Base-by-base conservation (phyloP, 1,140 invertebrate genomes). In the Leptinotarsa texana region DNA sequence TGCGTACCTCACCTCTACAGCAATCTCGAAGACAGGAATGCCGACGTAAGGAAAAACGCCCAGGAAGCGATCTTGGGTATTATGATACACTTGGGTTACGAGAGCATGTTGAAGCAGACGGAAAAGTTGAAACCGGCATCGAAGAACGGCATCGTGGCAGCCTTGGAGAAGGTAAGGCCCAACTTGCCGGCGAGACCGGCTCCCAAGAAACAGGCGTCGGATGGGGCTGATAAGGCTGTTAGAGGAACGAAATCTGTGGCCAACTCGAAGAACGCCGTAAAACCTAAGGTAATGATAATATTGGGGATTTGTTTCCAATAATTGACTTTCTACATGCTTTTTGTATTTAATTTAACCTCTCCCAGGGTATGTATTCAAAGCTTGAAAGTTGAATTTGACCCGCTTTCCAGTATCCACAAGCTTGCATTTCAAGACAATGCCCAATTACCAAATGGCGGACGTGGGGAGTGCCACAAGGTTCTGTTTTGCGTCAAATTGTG, bases 1-100 rank as follows among this genome's bases (percentile, higher is more conserved):
- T 96, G 95, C 85, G 86, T 98, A 66, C 93, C 94, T 1, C 86
- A 90, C 79, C 85, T 98, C n/a, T 96, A 92, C 85, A 88, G 89
- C 51, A 95, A 95, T 84, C 84, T 98, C 47, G 96, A 97, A 83
- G 96, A 98, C 88, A 90, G 97, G 61, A 96, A 94, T 85, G 92
- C 91, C 0, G 96, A 98, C 81, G 96, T 98, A 1, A 88, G 96
- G 17, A 97, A 96, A 83, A 95, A 93, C 82, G 93, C 96, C 17
- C 91, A 93, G 74, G 96, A 98, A 82, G 94, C 94, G 65, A 90
- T 97, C 22, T 84, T 97, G 27, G 95, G 95, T 8, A 92, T 97
- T 77, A 98, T 98, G 96, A 92, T 97, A 74, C 96, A 98, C 86
- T 85, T 96, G 1, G 95, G 96, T 6, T 97, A 93, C 80, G 94